Percentiles rank a stretch among this genome's conserved stretches.
Evolutionary conservation across 2,113 vertebrate genomes (phyloP).

Genomic region (Cranoglanis bouderius): DNA sequence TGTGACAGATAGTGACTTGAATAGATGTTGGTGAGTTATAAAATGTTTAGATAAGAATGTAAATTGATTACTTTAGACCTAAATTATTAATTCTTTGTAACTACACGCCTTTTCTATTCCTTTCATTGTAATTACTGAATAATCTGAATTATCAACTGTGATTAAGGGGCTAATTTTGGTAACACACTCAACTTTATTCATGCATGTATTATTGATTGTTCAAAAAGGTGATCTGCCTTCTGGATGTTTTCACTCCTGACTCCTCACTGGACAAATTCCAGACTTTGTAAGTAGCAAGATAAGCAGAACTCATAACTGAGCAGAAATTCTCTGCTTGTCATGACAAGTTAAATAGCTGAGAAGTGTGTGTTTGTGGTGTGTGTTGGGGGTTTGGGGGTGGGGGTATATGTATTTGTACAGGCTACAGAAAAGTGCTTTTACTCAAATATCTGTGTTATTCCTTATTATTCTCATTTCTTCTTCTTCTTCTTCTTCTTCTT

Average conservation of each 20-base stretch:
- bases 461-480: neutral
- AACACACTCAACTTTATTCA: neutral
- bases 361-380: neutral
- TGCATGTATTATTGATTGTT: slow-evolving; percentile 8
- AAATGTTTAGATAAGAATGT: neutral
- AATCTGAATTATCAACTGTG: neutral
- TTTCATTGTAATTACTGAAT: neutral
- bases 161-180: neutral
- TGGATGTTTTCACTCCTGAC: slow-evolving; percentile 81
- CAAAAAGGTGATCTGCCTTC: slow-evolving; percentile 76
- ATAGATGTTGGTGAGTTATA: neutral
- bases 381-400: slow-evolving; percentile 36
- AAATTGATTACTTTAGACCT: neutral
- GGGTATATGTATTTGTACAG: slow-evolving; percentile 42
- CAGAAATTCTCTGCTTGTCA: slow-evolving; percentile 56
- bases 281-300: slow-evolving; percentile 74
- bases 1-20: neutral
- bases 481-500: neutral
- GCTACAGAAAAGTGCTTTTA: neutral
- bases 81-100: neutral
- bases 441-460: neutral
- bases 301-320: slow-evolving; percentile 58
- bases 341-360: slow-evolving; percentile 40
- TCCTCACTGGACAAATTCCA: slow-evolving; percentile 76
- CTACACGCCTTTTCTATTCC: neutral